Conservation (phyloP, 37 sponge, comb jelly and placozoan genomes). For the Crambe crambe region DNA sequence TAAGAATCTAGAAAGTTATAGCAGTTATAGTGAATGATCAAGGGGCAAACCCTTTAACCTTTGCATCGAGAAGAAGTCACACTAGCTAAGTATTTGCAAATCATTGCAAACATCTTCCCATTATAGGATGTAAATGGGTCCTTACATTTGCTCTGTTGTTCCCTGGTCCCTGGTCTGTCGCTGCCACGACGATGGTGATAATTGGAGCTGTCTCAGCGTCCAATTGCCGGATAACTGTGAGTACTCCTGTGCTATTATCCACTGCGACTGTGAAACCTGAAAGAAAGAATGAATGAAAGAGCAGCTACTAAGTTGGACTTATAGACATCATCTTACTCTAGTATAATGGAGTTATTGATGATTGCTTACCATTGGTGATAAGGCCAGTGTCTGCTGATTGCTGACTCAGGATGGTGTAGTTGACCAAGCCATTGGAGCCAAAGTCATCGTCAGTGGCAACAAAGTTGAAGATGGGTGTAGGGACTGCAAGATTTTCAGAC, state of each 20-base stretch:
- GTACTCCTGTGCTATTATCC: slow-evolving; percentile 8
- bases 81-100: too few species aligned
- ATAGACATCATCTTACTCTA: neutral
- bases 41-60: too few species aligned
- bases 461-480: slow-evolving; percentile 15
- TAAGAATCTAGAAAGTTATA: too few species aligned
- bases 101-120: too few species aligned
- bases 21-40: too few species aligned
- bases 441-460: slow-evolving; percentile 45
- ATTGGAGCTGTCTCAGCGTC: slow-evolving; percentile 6
- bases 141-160: slow-evolving; percentile 18
- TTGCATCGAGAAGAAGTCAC: too few species aligned
- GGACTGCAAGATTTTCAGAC: slow-evolving; percentile 24
- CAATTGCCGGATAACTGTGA: neutral
- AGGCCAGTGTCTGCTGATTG: neutral
- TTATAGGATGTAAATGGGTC: too few species aligned
- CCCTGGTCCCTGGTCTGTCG: slow-evolving; percentile 28
- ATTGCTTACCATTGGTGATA: neutral
- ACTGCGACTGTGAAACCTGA: slow-evolving; percentile 21
- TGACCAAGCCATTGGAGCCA: slow-evolving; percentile 21
- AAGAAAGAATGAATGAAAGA: neutral
- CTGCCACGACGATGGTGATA: slow-evolving; percentile 3
- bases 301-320: neutral
- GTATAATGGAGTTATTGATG: neutral
- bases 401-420: slow-evolving; percentile 27